phyloP scores from a whole-genome alignment of 2,888 invertebrate genomes.

The Drosophila mayaguana region DNA sequence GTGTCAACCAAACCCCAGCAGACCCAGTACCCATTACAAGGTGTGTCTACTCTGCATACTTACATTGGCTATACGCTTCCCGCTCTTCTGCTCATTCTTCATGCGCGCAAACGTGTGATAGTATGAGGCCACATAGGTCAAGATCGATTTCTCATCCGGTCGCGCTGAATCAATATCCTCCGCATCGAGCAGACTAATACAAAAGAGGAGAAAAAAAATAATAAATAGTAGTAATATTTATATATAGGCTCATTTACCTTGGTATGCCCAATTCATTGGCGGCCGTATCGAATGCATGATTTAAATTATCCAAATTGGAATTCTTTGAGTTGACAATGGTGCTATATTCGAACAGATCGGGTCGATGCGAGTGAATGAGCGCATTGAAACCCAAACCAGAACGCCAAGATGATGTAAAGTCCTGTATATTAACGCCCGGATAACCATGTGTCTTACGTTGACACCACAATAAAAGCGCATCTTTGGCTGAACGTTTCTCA shows the following conservation, averaged over 20 bases:
- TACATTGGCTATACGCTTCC: slow-evolving; percentile 98
- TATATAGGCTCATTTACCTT: slow-evolving; percentile 65
- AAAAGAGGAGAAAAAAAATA: neutral
- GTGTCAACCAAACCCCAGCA: slow-evolving; percentile 32
- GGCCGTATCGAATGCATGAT: slow-evolving; percentile 98
- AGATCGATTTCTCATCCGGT: slow-evolving; percentile 99
- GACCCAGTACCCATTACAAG: slow-evolving; percentile 22
- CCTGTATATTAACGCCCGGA: slow-evolving; percentile 93
- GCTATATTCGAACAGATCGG: slow-evolving; percentile 96
- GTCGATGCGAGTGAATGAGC: slow-evolving; percentile 98
- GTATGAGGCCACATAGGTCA: slow-evolving; percentile 99
- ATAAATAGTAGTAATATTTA: slow-evolving; percentile 10
- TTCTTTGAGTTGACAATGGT: slow-evolving; percentile 90
- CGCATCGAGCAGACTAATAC: slow-evolving; percentile 92
- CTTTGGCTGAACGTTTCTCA: slow-evolving; percentile 99
- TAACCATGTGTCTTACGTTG: slow-evolving; percentile 99
- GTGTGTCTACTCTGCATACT: slow-evolving; percentile 81
- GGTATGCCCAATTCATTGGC: slow-evolving; percentile 97
- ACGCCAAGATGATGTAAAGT: slow-evolving; percentile 97
- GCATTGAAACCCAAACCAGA: slow-evolving; percentile 99
- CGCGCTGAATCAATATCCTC: slow-evolving; percentile 97
- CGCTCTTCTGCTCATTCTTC: slow-evolving; percentile 99
- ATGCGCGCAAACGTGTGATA: slow-evolving; percentile 99
- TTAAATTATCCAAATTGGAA: slow-evolving; percentile 95
- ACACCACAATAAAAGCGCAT: slow-evolving; percentile 98